Base-by-base conservation (phyloP, 2,888 invertebrate genomes). In the Sussaba pulchella region DNA sequence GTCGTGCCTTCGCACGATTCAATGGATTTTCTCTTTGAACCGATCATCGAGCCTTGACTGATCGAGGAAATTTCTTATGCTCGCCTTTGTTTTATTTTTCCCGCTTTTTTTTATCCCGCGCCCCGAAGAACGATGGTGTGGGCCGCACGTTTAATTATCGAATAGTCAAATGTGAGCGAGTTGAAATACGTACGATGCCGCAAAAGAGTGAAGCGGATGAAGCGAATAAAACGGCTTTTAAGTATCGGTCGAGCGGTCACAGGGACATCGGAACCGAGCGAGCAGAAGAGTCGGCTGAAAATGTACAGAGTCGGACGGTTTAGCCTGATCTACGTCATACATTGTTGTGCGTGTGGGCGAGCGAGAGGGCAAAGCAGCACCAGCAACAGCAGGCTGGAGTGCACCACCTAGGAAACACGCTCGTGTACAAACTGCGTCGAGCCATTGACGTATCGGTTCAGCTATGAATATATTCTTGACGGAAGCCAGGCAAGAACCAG, bases 181-280 rank as follows among this genome's bases (percentile, higher is more conserved):
- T 63, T 36, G 24, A 24, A 63, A 63, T 63, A 21, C 9, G n/a
- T 10, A 63, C 26, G 24, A 5, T 5, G 31, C 6, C 24, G 45
- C 31, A 66, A 47, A 26, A 45, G 19, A 6, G 6, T 31, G 66
- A 66, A 47, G 66, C 17, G 66, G 12, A 1, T 39, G 57, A 54
- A 54, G 70, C 79, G 75, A 70, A 57, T 59, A 80, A n/a, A 61
- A 66, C 19, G 45, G 64, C 66, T 75, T 64, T 75, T 80, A 64
- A 61, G 57, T 36, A 9, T 19, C 72, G 67, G 64, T 73, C 67
- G 78, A 73, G 52, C 52, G 67, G 52, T 77, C 63, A 61, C 52
- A 54, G 52, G 31, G 59, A 72, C 61, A 61, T 61, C 36, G 39
- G 50, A 72, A 39, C 17, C 61, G 63, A 63, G 52, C 72, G 50